These are phyloP conservation scores for Pocillopora grandis DNA, from an alignment of 92 coral and sea anemone genomes.

Conservation along the genomic window DNA sequence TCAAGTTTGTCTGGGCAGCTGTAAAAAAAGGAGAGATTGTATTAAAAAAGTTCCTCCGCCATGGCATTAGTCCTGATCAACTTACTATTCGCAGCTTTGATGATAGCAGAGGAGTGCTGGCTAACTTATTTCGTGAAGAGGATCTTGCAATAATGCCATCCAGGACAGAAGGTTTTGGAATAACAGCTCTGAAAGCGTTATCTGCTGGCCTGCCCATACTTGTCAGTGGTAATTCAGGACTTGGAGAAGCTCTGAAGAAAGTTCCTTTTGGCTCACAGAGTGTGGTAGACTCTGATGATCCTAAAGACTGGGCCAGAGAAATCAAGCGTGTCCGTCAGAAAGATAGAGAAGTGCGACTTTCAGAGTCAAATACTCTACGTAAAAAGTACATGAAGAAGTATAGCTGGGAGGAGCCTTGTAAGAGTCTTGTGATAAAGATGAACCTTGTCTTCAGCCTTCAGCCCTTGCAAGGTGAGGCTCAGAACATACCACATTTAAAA, in stretches of 20 bases:
- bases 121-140: too few relatives aligned
- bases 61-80: neutral
- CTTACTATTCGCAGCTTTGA: neutral
- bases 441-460: neutral
- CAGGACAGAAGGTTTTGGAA: too few relatives aligned
- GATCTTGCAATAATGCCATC: too few relatives aligned
- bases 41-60: neutral
- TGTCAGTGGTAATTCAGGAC: neutral
- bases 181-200: too few relatives aligned
- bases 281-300: neutral
- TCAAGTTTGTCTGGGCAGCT: neutral
- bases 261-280: neutral
- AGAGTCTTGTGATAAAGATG: neutral
- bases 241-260: slow-evolving; percentile 3
- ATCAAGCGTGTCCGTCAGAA: neutral
- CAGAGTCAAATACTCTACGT: too few relatives aligned
- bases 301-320: neutral
- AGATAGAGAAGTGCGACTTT: too few relatives aligned
- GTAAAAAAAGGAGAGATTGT: neutral
- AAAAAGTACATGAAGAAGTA: too few relatives aligned
- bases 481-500: too few relatives aligned
- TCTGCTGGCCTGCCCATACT: neutral
- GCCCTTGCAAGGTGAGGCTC: too few relatives aligned
- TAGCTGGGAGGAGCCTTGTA: neutral
- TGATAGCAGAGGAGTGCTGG: too few relatives aligned